These are phyloP conservation scores for Anolis apletophallus DNA, from an alignment of 2,797 vertebrate genomes.

Conservation along the genomic window DNA sequence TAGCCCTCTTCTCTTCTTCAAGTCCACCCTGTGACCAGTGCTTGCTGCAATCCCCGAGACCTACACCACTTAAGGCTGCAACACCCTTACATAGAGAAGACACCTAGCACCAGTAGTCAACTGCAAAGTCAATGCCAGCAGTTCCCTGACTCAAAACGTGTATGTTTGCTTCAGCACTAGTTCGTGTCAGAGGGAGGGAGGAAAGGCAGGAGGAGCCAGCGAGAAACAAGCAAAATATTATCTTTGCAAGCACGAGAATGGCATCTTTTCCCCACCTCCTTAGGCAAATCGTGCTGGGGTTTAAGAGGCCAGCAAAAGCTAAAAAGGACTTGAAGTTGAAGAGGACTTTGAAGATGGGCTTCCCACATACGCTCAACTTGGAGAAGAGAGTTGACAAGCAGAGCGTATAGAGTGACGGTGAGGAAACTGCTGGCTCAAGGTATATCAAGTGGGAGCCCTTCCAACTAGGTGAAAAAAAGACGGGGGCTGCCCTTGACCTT, in stretches of 20 bases:
- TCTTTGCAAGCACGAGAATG: constrained; percentile 1
- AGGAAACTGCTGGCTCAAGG: constrained; percentile 1
- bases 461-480: constrained; percentile 20
- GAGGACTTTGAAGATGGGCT: neutral
- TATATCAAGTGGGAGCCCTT: constrained; percentile 3
- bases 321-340: too few species aligned
- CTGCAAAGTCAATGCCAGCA: neutral
- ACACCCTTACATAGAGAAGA: neutral
- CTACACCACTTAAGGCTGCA: neutral
- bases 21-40: too few species aligned
- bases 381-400: neutral
- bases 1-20: neutral
- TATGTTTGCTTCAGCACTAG: neutral
- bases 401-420: neutral
- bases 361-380: too few species aligned
- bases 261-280: neutral
- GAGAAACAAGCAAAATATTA: neutral
- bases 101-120: neutral
- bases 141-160: too few species aligned
- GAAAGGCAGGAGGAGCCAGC: neutral
- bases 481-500: constrained; percentile 26
- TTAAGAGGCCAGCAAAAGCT: neutral
- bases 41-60: neutral
- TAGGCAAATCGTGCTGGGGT: neutral
- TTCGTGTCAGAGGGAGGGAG: neutral